Evolutionary conservation across 2,797 vertebrate species (phyloP).

Genomic region (Urocyon cinereoargenteus): DNA sequence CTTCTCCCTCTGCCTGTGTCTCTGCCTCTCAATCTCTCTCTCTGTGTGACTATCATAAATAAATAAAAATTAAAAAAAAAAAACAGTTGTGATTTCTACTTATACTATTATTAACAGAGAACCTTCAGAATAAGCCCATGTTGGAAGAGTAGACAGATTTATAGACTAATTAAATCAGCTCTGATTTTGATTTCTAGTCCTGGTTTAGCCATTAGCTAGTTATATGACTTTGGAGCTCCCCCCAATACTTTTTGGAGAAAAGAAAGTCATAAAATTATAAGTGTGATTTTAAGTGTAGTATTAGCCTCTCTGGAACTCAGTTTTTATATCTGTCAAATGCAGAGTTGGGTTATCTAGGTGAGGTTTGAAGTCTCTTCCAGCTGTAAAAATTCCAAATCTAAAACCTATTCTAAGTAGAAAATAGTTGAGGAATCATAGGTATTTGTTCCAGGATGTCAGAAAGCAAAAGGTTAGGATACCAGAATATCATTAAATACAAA

Average conservation of each 20-base stretch:
- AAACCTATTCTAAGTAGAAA: constrained; percentile 24
- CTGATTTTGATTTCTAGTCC: constrained; percentile 43
- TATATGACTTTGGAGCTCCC: neutral
- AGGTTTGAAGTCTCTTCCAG: constrained; percentile 32
- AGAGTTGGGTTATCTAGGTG: neutral
- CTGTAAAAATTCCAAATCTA: constrained; percentile 50
- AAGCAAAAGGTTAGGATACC: constrained; percentile 51
- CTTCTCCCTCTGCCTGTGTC: too few species aligned
- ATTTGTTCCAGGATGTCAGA: constrained; percentile 36
- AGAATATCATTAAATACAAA: constrained; percentile 53
- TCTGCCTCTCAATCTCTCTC: too few species aligned
- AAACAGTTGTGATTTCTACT: neutral
- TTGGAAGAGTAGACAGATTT: constrained; percentile 3
- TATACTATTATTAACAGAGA: constrained; percentile 14
- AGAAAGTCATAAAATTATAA: constrained; percentile 49
- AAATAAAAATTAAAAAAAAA: too few species aligned
- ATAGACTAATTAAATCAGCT: neutral
- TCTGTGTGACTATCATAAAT: too few species aligned
- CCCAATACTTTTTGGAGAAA: constrained; percentile 9
- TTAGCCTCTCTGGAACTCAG: constrained; percentile 3
- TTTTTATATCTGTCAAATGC: constrained; percentile 34
- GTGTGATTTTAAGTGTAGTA: constrained; percentile 45
- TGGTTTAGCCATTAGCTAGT: neutral
- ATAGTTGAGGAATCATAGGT: constrained; percentile 20
- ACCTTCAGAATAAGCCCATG: neutral